These are phyloP conservation scores for Nemotelus nigrinus DNA, from an alignment of 2,888 invertebrate genomes.

Conservation along the genomic window DNA sequence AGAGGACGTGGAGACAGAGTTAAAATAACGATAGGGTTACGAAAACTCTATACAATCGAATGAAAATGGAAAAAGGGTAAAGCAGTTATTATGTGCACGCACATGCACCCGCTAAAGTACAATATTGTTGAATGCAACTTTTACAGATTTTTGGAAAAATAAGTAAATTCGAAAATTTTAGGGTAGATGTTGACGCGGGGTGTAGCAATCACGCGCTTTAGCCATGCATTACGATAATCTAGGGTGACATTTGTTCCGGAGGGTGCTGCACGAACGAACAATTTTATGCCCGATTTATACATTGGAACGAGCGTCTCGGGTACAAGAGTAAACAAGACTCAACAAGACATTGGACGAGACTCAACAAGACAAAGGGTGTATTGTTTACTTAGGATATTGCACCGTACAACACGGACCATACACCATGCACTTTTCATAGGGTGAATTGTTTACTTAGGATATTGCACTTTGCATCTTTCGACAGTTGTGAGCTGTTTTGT, in stretches of 20 bases:
- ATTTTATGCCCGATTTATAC: too few relatives aligned
- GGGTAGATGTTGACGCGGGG: constrained; percentile 23
- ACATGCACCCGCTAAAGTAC: not conserved
- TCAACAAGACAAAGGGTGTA: too few relatives aligned
- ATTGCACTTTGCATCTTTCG: too few relatives aligned
- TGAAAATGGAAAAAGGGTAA: constrained; percentile 22
- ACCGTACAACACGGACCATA: too few relatives aligned
- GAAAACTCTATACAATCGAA: not conserved
- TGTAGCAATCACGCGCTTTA: constrained; percentile 21
- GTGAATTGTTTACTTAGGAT: too few relatives aligned
- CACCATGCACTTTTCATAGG: too few relatives aligned
- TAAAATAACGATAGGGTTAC: constrained; percentile 26
- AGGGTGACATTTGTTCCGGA: constrained; percentile 29
- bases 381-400: too few relatives aligned
- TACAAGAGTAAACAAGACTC: too few relatives aligned
- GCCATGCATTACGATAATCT: constrained; percentile 36
- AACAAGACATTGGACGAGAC: too few relatives aligned
- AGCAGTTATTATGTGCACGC: constrained; percentile 15
- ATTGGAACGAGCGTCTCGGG: too few relatives aligned
- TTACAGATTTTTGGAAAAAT: constrained; percentile 42
- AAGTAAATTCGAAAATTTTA: constrained; percentile 45
- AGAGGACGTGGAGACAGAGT: not conserved
- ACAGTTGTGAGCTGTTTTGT: too few relatives aligned
- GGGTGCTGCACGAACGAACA: constrained; percentile 7
- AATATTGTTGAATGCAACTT: constrained; percentile 22